Conservation (phyloP, 2,113 vertebrate genomes). For the Camelus dromedarius region DNA sequence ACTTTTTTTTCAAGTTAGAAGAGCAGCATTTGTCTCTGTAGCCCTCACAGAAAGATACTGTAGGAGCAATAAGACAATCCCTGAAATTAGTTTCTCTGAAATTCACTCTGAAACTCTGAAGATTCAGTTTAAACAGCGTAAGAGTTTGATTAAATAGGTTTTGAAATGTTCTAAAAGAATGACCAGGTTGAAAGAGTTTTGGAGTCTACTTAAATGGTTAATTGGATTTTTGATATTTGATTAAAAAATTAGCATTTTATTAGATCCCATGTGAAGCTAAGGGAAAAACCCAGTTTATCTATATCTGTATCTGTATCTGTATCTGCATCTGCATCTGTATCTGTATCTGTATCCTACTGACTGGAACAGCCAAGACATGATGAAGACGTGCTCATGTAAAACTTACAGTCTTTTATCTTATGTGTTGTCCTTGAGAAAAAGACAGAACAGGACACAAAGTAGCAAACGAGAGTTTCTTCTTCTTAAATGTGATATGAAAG, state of each 20-base stretch:
- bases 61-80: neutral
- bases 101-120: neutral
- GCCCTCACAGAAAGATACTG: neutral
- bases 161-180: conserved; percentile 6
- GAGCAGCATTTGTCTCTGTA: neutral
- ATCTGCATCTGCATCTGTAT: neutral
- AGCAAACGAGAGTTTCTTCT: neutral
- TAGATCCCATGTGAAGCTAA: conserved; percentile 2
- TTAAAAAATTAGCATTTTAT: neutral
- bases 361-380: neutral
- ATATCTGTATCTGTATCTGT: neutral
- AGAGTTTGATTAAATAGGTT: neutral
- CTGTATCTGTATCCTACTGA: neutral
- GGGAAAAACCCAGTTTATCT: neutral
- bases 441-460: neutral
- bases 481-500: neutral
- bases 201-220: neutral
- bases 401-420: neutral
- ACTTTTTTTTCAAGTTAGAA: neutral
- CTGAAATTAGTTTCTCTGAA: neutral
- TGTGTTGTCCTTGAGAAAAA: neutral
- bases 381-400: neutral
- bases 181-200: neutral
- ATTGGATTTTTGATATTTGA: neutral
- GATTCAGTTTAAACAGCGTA: neutral